Base-by-base conservation (phyloP, 2,113 vertebrate genomes). In the Alligator sinensis region DNA sequence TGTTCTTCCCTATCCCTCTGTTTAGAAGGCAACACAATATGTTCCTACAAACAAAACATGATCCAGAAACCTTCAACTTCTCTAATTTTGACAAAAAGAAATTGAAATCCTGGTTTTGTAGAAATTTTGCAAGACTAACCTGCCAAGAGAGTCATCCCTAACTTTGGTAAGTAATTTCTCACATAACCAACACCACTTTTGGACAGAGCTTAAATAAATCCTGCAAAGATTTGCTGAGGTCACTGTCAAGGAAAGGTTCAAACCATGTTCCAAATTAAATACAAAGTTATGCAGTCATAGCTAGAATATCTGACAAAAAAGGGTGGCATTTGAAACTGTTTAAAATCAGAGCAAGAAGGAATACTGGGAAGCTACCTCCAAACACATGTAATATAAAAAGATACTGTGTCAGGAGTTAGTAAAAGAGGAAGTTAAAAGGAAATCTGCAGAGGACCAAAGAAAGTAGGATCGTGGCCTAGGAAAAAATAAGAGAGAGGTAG, bases 91-190 rank as follows among this genome's bases (percentile, higher is more conserved):
- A 60, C 58, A 78, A 74, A 85, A 90, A 70, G 58, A 85, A 87
- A 78, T 91, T 86, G 92, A 6, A 9, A 83, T 84, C 93, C 87
- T 83, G 89, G 81, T n/a, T 27, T 88, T 60, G 91, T 75, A 6
- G 68, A 93, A 95, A 82, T 60, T 22, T 70, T 47, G 70, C 55
- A 88, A 80, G 83, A 5, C 11, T 54, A 80, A 87, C 90, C 95
- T 25, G 87, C 81, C 81, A 89, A 91, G 70, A 63, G 54, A 94
- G 89, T 78, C 95, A 70, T 80, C 47, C 64, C 87, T 21, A 70
- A 86, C 92, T 96, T 92, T 93, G 88, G 91, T 94, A 94, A 96
- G 91, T 61, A 91, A 94, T 84, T 77, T 87, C 90, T 94, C 62
- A 61, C 88, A 84, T 30, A 59, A 58, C n/a, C 55, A 84, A 79